A percentile compares a stretch with the other conserved stretches of the same genome.
Evolutionary conservation across 2,113 vertebrate species (phyloP).

Genomic region (Phyllostomus hastatus): DNA sequence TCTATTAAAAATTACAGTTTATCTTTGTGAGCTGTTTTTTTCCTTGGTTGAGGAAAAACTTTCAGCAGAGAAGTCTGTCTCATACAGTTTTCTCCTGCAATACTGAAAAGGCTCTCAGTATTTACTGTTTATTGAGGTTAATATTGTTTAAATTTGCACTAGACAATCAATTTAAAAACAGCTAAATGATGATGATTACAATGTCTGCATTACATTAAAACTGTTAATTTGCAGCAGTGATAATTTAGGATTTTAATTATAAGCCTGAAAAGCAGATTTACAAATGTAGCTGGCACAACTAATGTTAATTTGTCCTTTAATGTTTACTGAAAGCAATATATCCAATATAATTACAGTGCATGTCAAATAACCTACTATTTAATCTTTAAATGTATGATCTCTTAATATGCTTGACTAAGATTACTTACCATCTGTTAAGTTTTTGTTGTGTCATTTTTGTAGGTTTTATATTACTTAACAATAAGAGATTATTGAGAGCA

Average conservation of each 20-base stretch:
- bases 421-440: conserved; percentile 84
- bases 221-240: conserved; percentile 76
- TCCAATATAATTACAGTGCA: conserved; percentile 81
- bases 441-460: conserved; percentile 68
- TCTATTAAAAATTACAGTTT: background rate
- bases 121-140: conserved; percentile 25
- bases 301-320: conserved; percentile 86
- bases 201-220: conserved; percentile 73
- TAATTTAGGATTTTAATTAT: conserved; percentile 83
- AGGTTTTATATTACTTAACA: conserved; percentile 52
- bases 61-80: background rate
- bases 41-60: background rate
- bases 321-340: conserved; percentile 85
- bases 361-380: conserved; percentile 83
- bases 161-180: conserved; percentile 47
- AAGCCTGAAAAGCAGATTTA: conserved; percentile 79
- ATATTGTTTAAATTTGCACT: conserved; percentile 56
- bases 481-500: conserved; percentile 67
- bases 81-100: background rate
- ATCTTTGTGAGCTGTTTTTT: background rate
- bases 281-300: conserved; percentile 75
- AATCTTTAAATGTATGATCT: conserved; percentile 76
- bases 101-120: background rate
- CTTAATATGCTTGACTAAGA: conserved; percentile 84
- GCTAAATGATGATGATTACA: conserved; percentile 61